A percentile compares a stretch with the other conserved stretches of the same genome.
Conservation (phyloP, 1,140 invertebrate genomes). For the Anastrepha ludens region DNA sequence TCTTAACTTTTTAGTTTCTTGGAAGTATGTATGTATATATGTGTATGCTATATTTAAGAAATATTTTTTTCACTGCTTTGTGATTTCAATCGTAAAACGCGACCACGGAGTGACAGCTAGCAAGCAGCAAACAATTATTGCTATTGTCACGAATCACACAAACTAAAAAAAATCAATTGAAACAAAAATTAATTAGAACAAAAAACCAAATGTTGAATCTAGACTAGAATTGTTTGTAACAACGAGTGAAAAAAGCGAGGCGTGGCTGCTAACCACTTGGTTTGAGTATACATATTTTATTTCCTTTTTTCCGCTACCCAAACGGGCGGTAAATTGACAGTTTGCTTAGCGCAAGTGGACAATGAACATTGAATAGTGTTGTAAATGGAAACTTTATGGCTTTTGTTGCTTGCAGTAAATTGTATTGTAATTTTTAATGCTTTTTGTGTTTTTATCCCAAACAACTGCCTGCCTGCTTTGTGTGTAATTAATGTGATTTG, state of each 20-base stretch:
- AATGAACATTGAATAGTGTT: conserved; percentile 41
- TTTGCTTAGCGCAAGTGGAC: conserved; percentile 31
- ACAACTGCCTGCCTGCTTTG: background rate
- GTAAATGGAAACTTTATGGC: conserved; percentile 43
- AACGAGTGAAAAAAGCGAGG: background rate
- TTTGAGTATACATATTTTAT: background rate
- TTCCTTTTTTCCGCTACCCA: background rate
- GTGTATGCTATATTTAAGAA: background rate
- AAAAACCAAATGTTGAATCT: background rate
- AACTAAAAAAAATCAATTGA: background rate
- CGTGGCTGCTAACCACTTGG: conserved; percentile 30
- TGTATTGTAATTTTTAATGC: conserved; percentile 11
- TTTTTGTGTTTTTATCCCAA: background rate
- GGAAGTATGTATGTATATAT: background rate
- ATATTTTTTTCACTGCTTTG: background rate
- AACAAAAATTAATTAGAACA: background rate
- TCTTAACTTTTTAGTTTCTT: background rate
- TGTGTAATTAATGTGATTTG: conserved; percentile 13
- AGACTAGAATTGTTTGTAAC: background rate
- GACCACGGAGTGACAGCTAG: conserved; percentile 41
- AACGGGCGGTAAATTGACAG: conserved; percentile 20
- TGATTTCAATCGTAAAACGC: conserved; percentile 46
- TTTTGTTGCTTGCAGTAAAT: background rate
- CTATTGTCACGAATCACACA: conserved; percentile 28
- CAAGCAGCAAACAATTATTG: conserved; percentile 52